Evolutionary conservation across 2,113 vertebrate species (phyloP).

Genomic region (Nibea coibor): DNA sequence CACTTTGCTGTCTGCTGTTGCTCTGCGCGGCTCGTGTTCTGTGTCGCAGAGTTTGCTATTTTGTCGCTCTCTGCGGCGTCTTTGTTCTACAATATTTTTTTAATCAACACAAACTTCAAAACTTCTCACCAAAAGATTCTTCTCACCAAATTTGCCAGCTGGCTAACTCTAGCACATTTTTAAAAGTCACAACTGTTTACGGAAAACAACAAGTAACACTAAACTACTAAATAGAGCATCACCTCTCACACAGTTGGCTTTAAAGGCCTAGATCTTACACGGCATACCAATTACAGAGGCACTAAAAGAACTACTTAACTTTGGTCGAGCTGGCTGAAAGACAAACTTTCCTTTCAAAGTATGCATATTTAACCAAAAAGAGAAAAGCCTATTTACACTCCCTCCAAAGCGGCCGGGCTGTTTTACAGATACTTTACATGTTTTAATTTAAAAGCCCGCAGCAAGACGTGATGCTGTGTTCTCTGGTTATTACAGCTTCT

Average conservation of each 20-base stretch:
- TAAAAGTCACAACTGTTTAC: not conserved
- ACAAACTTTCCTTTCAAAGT: no score
- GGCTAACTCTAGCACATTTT: no score
- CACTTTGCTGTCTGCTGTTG: no score
- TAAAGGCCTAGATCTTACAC: not conserved
- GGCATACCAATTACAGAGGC: not conserved
- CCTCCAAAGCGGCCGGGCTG: slow-evolving; percentile 17
- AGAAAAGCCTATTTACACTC: not conserved
- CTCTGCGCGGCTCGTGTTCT: no score
- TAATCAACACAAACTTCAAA: no score
- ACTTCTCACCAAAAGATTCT: no score
- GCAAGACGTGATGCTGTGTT: not conserved
- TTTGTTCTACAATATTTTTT: no score
- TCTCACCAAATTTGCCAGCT: no score
- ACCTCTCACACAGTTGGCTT: not conserved
- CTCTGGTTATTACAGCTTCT: not conserved
- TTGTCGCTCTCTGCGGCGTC: no score
- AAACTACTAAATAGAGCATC: not conserved
- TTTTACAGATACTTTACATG: slow-evolving; percentile 2
- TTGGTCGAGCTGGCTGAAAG: not conserved
- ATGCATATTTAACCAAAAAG: not conserved
- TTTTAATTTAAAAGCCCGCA: not conserved
- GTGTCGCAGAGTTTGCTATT: no score
- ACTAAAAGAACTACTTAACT: not conserved
- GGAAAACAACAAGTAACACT: not conserved